These are phyloP conservation scores for Nyleta sp. DNA, from an alignment of 2,888 invertebrate species.

Conservation along the genomic window DNA sequence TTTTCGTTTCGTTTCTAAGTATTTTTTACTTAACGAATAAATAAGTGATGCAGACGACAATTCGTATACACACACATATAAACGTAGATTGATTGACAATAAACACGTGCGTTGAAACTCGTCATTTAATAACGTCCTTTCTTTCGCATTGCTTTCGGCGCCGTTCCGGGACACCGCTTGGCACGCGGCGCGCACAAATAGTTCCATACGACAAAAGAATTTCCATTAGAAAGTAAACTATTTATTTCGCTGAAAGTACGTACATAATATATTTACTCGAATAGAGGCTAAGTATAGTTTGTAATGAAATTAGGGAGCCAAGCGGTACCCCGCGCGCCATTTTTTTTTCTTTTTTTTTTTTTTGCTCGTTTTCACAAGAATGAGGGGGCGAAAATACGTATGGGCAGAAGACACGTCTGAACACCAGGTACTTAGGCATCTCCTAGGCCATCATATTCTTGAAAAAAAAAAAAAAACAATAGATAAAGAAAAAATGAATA, in stretches of 20 bases:
- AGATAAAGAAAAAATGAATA: no score
- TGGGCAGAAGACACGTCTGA: no score
- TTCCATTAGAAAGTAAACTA: slow-evolving; percentile 60
- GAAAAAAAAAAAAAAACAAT: no score
- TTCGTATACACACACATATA: slow-evolving; percentile 58
- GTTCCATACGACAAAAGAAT: slow-evolving; percentile 38
- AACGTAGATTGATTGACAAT: slow-evolving; percentile 62
- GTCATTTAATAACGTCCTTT: not conserved
- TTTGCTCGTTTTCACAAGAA: no score
- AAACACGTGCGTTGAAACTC: slow-evolving; percentile 65
- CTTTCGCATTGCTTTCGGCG: not conserved
- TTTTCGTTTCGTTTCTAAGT: slow-evolving; percentile 53
- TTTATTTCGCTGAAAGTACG: slow-evolving; percentile 58
- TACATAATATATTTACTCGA: slow-evolving; percentile 60
- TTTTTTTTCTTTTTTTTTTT: no score
- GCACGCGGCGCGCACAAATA: slow-evolving; percentile 51
- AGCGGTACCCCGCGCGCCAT: slow-evolving; percentile 22
- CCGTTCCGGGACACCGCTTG: slow-evolving; percentile 1
- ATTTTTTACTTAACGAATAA: slow-evolving; percentile 65
- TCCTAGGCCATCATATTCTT: no score
- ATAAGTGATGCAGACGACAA: slow-evolving; percentile 50
- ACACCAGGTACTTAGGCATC: no score
- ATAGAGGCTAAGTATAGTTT: slow-evolving; percentile 64
- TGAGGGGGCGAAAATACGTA: no score
- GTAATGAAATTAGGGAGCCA: slow-evolving; percentile 42